A percentile compares a stretch with the other conserved stretches of the same genome.
Evolutionary conservation across 2,888 invertebrate species (phyloP).

Genomic region (Notocelia uddmanniana): DNA sequence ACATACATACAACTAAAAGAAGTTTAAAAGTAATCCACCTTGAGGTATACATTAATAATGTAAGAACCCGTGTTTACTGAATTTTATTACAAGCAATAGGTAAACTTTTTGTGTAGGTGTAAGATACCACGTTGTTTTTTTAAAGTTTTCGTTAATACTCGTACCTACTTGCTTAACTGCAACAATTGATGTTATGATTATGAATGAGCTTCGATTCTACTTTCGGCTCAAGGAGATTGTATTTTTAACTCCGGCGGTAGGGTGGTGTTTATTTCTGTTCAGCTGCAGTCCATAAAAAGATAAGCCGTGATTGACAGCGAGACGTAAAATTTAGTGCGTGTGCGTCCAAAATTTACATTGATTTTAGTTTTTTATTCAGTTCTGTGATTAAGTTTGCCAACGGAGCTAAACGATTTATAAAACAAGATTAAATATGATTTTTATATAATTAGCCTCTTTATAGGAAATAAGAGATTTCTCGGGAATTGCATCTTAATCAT

Average conservation of each 20-base stretch:
- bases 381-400: no score
- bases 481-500: no score
- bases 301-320: conserved; percentile 44
- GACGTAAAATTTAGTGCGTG: conserved; percentile 28
- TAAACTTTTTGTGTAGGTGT: not conserved
- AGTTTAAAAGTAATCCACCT: conserved; percentile 12
- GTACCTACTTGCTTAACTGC: conserved; percentile 2
- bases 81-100: not conserved
- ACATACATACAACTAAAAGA: not conserved
- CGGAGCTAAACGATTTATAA: not conserved
- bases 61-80: not conserved
- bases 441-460: no score
- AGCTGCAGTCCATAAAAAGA: conserved; percentile 44
- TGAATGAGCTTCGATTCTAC: conserved; percentile 23
- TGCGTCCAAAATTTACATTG: conserved; percentile 18
- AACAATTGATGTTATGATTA: conserved; percentile 30
- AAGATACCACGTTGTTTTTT: not conserved
- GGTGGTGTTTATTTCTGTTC: conserved; percentile 42
- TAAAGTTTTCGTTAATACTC: not conserved
- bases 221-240: conserved; percentile 27
- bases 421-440: not conserved
- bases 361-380: conserved; percentile 5
- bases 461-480: no score
- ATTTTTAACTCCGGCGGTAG: conserved; percentile 41
- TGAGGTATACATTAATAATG: not conserved